Base-by-base conservation (phyloP, 2,797 vertebrate species). In the Neosilurus mollespiculum region DNA sequence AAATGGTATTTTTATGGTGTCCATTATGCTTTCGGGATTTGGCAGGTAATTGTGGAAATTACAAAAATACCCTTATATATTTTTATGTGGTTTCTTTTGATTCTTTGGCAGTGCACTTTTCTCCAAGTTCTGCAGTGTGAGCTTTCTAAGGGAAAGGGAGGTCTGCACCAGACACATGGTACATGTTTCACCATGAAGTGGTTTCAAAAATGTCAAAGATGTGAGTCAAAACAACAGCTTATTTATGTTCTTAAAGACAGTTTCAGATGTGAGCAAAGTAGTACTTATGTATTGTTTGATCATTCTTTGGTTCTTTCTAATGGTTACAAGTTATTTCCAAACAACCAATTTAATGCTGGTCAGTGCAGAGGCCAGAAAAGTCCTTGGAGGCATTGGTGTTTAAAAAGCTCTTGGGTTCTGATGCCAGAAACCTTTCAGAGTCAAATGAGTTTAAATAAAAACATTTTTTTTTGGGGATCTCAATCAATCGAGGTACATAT, bases 1-100 rank as follows among this genome's bases (percentile, higher is more conserved):
- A 84, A 72, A 77, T 11, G 56, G n/a, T 65, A 77, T 51, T 83
- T 84, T 86, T 82, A 71, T 26, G 37, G 70, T 71, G 43, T 79
- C 69, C 53, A 86, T 83, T 85, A 78, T 59, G 78, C 84, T 73
- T 86, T 84, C 53, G 84, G 78, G 49, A 67, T 78, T 81, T 87
- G 87, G 86, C 84, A 86, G 77, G 86, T 75, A 71, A 9, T 20
- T 20, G 20, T 84, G 83, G 85, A 89, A 89, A 86, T 78, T 18
- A 80, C 62, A 69, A 83, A 85, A 83, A 75, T 67, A 80, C 61
- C 37, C 30, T 81, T 75, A 77, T 62, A 43, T 81, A 43, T 73
- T 84, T 82, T 80, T 80, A 84, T 37, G 76, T 56, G 67, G 70
- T 76, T 78, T 26, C 43, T 81, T 86, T 81, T 71, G 58, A 83